These are phyloP conservation scores for Rhopalosiphum nymphaeae DNA, from an alignment of 2,888 invertebrate species.

Conservation along the genomic window DNA sequence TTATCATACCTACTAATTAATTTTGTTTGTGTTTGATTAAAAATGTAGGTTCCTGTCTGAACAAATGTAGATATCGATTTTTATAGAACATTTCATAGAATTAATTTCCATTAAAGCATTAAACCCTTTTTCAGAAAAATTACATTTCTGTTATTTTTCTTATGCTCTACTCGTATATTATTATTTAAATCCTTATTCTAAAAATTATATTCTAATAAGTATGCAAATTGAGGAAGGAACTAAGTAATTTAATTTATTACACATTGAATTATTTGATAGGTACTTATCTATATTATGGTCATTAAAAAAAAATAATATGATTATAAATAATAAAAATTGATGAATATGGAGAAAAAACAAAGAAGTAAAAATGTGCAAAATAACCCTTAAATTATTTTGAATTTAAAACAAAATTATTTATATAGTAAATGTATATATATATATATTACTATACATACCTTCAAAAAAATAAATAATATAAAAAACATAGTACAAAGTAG, in stretches of 20 bases:
- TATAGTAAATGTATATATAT: no score
- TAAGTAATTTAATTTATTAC: no score
- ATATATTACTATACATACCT: no score
- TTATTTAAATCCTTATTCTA: background rate
- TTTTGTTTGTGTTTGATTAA: background rate
- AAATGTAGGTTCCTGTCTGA: background rate
- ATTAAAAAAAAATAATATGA: no score
- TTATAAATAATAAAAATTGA: no score
- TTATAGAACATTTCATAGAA: background rate
- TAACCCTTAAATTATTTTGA: no score
- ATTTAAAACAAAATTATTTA: no score
- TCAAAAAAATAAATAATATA: no score
- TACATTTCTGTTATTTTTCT: background rate
- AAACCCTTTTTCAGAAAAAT: background rate
- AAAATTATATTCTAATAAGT: background rate
- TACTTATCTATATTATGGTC: no score
- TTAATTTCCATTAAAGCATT: background rate
- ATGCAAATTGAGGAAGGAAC: background rate
- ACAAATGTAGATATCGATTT: background rate
- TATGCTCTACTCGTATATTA: background rate
- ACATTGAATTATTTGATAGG: no score
- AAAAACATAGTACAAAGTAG: background rate
- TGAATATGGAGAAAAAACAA: background rate
- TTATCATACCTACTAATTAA: background rate
- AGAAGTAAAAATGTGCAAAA: background rate